phyloP scores from a whole-genome alignment of 2,888 invertebrate genomes.

The Flexamia atlantica region DNA sequence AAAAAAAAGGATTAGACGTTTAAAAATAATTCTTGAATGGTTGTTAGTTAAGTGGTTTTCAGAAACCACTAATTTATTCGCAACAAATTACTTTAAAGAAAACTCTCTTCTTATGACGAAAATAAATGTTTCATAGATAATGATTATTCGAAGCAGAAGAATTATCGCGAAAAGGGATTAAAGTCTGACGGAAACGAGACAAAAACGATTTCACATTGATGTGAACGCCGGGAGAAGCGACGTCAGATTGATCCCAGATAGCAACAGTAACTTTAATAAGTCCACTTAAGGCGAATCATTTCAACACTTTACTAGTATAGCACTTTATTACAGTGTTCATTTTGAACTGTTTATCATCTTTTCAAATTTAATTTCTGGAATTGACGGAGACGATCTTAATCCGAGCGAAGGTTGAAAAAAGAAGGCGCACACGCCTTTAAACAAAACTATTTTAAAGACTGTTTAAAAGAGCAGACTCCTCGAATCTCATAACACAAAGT shows the following conservation, averaged over 20 bases:
- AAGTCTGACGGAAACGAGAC: conserved; percentile 1
- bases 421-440: not conserved
- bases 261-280: conserved; percentile 44
- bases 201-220: conserved; percentile 33
- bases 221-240: conserved; percentile 19
- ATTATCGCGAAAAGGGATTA: conserved; percentile 7
- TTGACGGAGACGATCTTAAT: conserved; percentile 37
- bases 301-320: conserved; percentile 8
- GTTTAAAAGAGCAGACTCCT: conserved; percentile 11
- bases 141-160: not conserved
- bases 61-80: not conserved
- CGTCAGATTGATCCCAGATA: conserved; percentile 46
- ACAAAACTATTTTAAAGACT: conserved; percentile 21
- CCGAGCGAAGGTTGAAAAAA: conserved; percentile 17
- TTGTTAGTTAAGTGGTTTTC: too few species aligned
- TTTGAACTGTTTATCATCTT: conserved; percentile 23
- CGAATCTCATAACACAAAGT: not conserved
- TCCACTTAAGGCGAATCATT: conserved; percentile 36
- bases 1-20: too few species aligned
- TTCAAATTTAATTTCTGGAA: conserved; percentile 42
- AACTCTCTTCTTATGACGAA: not conserved
- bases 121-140: not conserved
- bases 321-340: not conserved
- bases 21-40: too few species aligned
- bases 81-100: not conserved